A percentile compares a stretch with the other conserved stretches of the same genome.
Evolutionary conservation across 2,888 invertebrate genomes (phyloP).

Genomic region (Platynereis dumerilii): DNA sequence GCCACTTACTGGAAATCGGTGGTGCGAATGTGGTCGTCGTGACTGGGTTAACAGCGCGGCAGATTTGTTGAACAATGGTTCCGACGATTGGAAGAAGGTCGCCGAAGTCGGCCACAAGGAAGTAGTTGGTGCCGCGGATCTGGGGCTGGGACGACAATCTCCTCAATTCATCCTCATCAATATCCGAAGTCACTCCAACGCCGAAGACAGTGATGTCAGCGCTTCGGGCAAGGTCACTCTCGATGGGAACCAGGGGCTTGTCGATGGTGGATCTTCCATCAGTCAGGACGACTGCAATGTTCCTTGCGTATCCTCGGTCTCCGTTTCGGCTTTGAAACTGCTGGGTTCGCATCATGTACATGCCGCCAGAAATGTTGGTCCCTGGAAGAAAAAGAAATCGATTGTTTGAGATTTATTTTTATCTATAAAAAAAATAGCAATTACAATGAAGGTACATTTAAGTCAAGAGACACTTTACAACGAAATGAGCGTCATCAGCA

Average conservation of each 20-base stretch:
- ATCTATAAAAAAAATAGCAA: too few species aligned
- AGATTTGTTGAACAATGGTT: too few species aligned
- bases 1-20: too few species aligned
- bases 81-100: too few species aligned
- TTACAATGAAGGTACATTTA: too few species aligned
- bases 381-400: neutral
- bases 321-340: slow-evolving; percentile 16
- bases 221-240: neutral
- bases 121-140: neutral
- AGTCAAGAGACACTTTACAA: too few species aligned
- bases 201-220: slow-evolving; percentile 8
- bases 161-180: slow-evolving; percentile 11
- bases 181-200: slow-evolving; percentile 11
- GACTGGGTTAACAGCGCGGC: too few species aligned
- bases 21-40: too few species aligned
- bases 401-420: too few species aligned
- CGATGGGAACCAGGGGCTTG: slow-evolving; percentile 6
- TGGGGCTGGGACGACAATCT: slow-evolving; percentile 5
- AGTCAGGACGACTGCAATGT: slow-evolving; percentile 13
- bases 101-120: too few species aligned
- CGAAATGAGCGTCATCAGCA: too few species aligned
- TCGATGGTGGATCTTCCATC: slow-evolving; percentile 18
- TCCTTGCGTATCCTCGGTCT: slow-evolving; percentile 7
- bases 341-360: neutral
- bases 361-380: slow-evolving; percentile 17